Percentiles rank a stretch among this genome's conserved stretches.
phyloP scores from a whole-genome alignment of 2,113 vertebrate genomes.

The Ciconia maguari region DNA sequence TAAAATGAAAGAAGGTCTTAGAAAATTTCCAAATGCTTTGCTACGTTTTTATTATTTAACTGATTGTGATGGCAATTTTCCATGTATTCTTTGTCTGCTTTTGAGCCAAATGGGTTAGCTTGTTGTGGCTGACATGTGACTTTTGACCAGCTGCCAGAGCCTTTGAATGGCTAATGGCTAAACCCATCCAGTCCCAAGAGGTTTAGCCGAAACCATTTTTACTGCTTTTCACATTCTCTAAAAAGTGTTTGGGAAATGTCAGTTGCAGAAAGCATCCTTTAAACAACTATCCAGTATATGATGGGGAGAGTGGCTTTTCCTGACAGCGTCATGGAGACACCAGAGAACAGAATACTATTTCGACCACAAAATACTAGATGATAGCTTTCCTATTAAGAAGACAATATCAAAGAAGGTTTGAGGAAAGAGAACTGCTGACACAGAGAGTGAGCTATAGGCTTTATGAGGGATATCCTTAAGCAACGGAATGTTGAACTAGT shows the following conservation, averaged over 20 bases:
- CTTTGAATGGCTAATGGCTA: background rate
- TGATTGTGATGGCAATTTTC: background rate
- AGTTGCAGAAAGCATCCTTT: background rate
- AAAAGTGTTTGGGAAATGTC: background rate
- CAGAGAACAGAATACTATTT: background rate
- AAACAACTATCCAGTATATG: background rate
- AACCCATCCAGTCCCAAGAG: background rate
- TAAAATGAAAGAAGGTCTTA: background rate
- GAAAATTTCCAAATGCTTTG: background rate
- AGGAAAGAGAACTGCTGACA: background rate
- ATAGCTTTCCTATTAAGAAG: background rate
- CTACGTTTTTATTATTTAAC: background rate
- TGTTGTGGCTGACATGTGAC: background rate
- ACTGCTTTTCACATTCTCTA: background rate
- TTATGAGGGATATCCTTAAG: background rate
- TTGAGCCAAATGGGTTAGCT: background rate
- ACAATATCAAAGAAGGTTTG: background rate
- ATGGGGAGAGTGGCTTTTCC: background rate
- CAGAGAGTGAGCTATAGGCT: background rate
- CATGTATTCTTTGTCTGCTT: background rate
- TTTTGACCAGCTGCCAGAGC: background rate
- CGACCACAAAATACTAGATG: background rate
- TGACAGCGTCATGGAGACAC: background rate
- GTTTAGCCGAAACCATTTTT: background rate
- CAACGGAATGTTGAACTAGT: background rate